Evolutionary conservation across 2,797 vertebrate genomes (phyloP).

Genomic region (Selene dorsalis): DNA sequence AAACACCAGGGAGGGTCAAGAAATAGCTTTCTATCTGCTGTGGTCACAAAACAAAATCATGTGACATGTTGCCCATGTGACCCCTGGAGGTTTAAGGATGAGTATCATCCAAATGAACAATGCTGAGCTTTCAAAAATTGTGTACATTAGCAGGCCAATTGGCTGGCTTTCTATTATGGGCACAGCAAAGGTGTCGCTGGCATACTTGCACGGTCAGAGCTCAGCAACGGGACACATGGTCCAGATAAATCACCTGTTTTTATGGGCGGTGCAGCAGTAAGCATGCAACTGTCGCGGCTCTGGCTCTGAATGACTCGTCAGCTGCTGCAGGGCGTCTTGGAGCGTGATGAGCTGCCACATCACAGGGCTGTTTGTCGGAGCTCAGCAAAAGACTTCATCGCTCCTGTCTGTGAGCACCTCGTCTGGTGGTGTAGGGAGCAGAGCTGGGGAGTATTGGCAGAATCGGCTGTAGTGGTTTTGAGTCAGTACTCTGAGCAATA

Average conservation of each 20-base stretch:
- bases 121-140: constrained; percentile 63
- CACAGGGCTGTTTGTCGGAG: constrained; percentile 52
- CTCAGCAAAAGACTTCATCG: constrained; percentile 52
- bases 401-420: constrained; percentile 19
- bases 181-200: constrained; percentile 59
- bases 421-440: background rate
- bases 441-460: background rate
- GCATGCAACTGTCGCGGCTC: constrained; percentile 63
- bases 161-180: constrained; percentile 64
- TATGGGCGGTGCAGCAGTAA: constrained; percentile 68
- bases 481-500: background rate
- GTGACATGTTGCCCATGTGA: constrained; percentile 33
- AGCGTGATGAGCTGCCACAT: constrained; percentile 60
- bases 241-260: constrained; percentile 78
- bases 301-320: constrained; percentile 65
- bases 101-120: constrained; percentile 37
- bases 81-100: constrained; percentile 44
- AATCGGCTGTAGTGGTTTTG: constrained; percentile 9
- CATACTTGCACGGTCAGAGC: constrained; percentile 73
- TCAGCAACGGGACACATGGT: constrained; percentile 69
- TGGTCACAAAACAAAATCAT: constrained; percentile 20
- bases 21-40: constrained; percentile 21
- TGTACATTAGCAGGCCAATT: constrained; percentile 61
- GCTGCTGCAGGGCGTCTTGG: constrained; percentile 74
- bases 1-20: background rate